These are phyloP conservation scores for Gadopsis bispinosus DNA, from an alignment of 2,797 vertebrate genomes.

Conservation along the genomic window DNA sequence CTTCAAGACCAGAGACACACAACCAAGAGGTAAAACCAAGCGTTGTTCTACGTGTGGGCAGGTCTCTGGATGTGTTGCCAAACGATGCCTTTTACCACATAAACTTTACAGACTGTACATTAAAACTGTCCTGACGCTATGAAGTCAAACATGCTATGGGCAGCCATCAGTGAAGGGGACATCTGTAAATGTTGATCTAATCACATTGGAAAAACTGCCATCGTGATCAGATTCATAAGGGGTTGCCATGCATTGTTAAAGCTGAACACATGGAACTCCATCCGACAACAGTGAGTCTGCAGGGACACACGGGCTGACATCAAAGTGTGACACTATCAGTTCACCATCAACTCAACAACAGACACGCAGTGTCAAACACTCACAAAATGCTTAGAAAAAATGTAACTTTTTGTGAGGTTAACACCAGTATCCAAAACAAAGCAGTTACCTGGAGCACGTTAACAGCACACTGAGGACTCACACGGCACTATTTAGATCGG, in stretches of 20 bases:
- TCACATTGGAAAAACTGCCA: slow-evolving; percentile 37
- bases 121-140: slow-evolving; percentile 8
- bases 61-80: neutral
- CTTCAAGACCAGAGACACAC: neutral
- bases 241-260: slow-evolving; percentile 62
- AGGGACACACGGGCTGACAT: slow-evolving; percentile 25
- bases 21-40: neutral
- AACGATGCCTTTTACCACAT: neutral
- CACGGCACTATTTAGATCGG: neutral
- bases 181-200: slow-evolving; percentile 28
- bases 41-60: neutral
- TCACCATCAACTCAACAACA: slow-evolving; percentile 37
- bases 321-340: slow-evolving; percentile 16
- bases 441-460: slow-evolving; percentile 25
- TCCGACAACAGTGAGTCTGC: slow-evolving; percentile 35
- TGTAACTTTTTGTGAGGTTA: slow-evolving; percentile 38
- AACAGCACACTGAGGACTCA: slow-evolving; percentile 31
- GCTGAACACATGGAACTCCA: slow-evolving; percentile 57
- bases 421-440: slow-evolving; percentile 42
- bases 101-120: slow-evolving; percentile 2
- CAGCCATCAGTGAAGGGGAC: slow-evolving; percentile 34
- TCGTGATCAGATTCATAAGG: slow-evolving; percentile 56
- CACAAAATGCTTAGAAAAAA: slow-evolving; percentile 22
- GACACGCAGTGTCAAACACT: slow-evolving; percentile 31
- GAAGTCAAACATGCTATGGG: slow-evolving; percentile 51